Conservation (phyloP, 2,113 vertebrate species). For the Pollachius pollachius region DNA sequence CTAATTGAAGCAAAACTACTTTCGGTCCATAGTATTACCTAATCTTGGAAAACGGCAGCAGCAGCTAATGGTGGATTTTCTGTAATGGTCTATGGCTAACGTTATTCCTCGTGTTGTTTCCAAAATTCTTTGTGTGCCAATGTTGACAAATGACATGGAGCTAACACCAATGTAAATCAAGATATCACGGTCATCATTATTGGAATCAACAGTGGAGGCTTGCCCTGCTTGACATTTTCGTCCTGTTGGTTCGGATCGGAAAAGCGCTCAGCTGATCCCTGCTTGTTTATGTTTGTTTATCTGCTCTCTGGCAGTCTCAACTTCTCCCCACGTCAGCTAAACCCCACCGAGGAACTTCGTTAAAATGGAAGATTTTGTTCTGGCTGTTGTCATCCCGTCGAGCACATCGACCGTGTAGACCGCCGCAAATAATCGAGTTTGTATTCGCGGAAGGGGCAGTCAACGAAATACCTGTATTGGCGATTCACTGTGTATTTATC, state of each 20-base stretch:
- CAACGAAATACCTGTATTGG: slow-evolving; percentile 1
- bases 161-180: slow-evolving; percentile 43
- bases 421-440: slow-evolving; percentile 2
- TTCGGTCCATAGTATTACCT: slow-evolving; percentile 43
- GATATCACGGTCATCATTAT: slow-evolving; percentile 48
- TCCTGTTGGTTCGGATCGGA: slow-evolving; percentile 52
- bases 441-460: slow-evolving; percentile 26
- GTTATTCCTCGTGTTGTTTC: slow-evolving; percentile 55
- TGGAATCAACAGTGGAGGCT: slow-evolving; percentile 35
- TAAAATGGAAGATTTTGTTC: slow-evolving; percentile 30
- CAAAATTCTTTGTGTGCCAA: slow-evolving; percentile 61
- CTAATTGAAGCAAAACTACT: slow-evolving; percentile 40
- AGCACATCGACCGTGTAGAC: slow-evolving; percentile 20
- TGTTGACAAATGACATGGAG: slow-evolving; percentile 66
- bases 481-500: slow-evolving; percentile 53
- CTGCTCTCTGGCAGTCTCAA: slow-evolving; percentile 61
- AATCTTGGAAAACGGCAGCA: slow-evolving; percentile 35
- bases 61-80: slow-evolving; percentile 35
- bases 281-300: slow-evolving; percentile 70
- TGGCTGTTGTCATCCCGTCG: slow-evolving; percentile 26
- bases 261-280: slow-evolving; percentile 59
- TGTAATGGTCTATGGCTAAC: slow-evolving; percentile 46
- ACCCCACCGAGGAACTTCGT: slow-evolving; percentile 62
- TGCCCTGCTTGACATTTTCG: slow-evolving; percentile 48
- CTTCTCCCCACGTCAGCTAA: slow-evolving; percentile 70